Percentiles rank a stretch among this genome's conserved stretches.
These are phyloP conservation scores for Eupithecia inturbata DNA, from an alignment of 2,888 invertebrate species.

Conservation along the genomic window DNA sequence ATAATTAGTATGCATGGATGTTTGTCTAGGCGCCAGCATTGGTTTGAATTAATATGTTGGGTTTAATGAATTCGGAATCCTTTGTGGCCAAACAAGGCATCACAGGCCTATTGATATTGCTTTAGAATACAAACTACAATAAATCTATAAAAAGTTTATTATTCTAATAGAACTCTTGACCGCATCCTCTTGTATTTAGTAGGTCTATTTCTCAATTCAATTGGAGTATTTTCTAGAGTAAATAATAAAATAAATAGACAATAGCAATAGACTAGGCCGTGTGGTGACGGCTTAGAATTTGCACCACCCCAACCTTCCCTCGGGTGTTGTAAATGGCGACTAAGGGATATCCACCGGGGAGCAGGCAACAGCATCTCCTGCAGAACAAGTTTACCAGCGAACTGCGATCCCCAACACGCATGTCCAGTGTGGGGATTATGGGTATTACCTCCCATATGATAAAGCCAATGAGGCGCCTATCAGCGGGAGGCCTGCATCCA, in stretches of 20 bases:
- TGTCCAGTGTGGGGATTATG: neutral
- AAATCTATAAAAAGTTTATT: neutral
- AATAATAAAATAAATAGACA: too few species aligned
- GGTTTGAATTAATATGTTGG: neutral
- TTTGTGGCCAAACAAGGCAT: neutral
- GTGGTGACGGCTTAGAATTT: neutral
- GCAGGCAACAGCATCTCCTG: too few species aligned
- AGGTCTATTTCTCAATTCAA: too few species aligned
- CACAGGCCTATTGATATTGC: neutral
- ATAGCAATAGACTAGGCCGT: too few species aligned
- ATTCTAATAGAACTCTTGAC: too few species aligned
- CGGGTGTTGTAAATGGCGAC: too few species aligned
- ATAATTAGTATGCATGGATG: constrained; percentile 16
- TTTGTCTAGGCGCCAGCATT: constrained; percentile 6
- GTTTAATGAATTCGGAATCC: neutral
- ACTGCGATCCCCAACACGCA: neutral
- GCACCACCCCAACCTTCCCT: neutral
- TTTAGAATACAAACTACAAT: neutral
- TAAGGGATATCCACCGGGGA: too few species aligned
- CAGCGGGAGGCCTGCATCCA: neutral
- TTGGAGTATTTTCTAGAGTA: neutral
- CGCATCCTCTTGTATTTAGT: too few species aligned
- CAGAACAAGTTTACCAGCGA: too few species aligned
- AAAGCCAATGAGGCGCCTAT: neutral
- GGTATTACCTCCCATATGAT: neutral